Evolutionary conservation across 2,888 invertebrate genomes (phyloP), one percentile per base, ranked within the genome.

Genomic region (Drosophila emarginata): DNA sequence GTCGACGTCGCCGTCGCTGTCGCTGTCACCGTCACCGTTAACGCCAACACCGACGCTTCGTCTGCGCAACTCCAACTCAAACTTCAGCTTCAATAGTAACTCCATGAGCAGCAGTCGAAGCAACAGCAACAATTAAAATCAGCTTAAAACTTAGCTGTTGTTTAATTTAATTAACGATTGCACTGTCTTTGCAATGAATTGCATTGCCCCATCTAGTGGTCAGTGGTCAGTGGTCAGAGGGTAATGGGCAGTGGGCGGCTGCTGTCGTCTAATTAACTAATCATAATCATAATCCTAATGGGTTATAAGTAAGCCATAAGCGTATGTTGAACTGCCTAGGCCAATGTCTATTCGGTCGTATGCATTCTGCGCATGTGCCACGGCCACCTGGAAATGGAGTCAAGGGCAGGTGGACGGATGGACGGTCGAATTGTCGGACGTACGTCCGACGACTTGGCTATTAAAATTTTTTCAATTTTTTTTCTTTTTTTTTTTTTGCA

Each of bases 361-460:
- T 64, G 73, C 69, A 83, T 83, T 87, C 82, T 72, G 82, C 70
- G 76, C 82, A 81, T 83, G 82, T 74, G 69, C 79, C 81, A 77
- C 78, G 80, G 80, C 77, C 77, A 74, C 45, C 45, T 12, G 68
- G 65, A 68, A 84, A 87, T 82, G 85, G 78, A 84, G 83, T 84
- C 83, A 84, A 84, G 83, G 83, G 80, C 86, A 84, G 64, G 61
- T 52, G 50, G 36, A 63, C 57, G 50, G 36, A 64, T 63, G 78
- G 76, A 67, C 78, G 56, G 26, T 40, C 57, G 37, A 15, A n/a
- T 11, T 66, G 64, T 66, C 14, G 39, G n/a, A 39, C 14, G 5
- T 45, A 18, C 40, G 2, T 45, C 2, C 18, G 7, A 18, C 45
- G 65, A 61, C 67, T 78, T 76, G 80, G 78, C 79, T 73, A 76